Evolutionary conservation across 35 echinoderm and acorn worm species (phyloP).

Genomic region (Nesometra sesokonis): DNA sequence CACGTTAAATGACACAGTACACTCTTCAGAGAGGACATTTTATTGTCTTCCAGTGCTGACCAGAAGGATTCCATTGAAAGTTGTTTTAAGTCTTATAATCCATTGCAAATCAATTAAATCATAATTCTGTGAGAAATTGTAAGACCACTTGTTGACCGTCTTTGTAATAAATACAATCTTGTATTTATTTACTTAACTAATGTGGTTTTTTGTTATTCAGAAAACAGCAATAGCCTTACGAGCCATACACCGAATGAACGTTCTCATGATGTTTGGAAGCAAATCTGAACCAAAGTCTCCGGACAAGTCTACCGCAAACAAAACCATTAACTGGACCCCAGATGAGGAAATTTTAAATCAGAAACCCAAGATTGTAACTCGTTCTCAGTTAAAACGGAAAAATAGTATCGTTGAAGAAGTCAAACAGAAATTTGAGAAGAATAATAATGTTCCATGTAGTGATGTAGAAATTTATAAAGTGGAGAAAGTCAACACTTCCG

Average conservation of each 20-base stretch:
- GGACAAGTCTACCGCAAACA: neutral
- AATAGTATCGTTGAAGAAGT: neutral
- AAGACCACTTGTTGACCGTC: no score
- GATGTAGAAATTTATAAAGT: neutral
- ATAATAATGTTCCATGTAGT: neutral
- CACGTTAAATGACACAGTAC: no score
- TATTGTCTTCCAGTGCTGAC: no score
- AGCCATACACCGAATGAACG: neutral
- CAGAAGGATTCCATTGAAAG: no score
- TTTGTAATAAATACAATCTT: no score
- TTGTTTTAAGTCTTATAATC: no score
- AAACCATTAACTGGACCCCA: neutral
- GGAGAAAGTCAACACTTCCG: neutral
- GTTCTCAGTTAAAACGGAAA: neutral
- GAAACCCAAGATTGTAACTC: neutral
- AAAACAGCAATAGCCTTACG: conserved; percentile 6
- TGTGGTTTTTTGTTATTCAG: neutral
- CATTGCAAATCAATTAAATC: no score
- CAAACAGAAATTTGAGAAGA: neutral
- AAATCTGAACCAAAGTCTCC: neutral
- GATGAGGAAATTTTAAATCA: no score
- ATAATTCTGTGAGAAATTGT: no score
- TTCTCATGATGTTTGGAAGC: neutral
- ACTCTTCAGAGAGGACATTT: no score
- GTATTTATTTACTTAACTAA: no score